Evolutionary conservation across 2,113 vertebrate genomes (phyloP), one percentile per base, ranked within the genome.

Genomic region (Glareola pratincola): DNA sequence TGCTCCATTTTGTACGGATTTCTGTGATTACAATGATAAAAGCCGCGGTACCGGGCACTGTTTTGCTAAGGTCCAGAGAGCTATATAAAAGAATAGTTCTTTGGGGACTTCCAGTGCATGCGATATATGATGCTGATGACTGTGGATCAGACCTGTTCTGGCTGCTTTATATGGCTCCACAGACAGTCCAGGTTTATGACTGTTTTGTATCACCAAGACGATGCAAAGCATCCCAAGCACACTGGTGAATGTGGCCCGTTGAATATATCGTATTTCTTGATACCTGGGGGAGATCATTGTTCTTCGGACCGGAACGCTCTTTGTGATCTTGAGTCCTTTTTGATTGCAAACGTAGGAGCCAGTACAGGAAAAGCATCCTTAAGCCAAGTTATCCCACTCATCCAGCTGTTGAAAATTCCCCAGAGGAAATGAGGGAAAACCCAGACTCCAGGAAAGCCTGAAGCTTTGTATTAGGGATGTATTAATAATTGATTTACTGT

Each of bases 351-450:
- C 32, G 30, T 94, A 88, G 91, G 54, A 96, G 32, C 59, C 94
- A 76, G 91, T 59, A 94, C 92, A 97, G 96, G 95, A 95, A 97
- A 95, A 93, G 37, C 45, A 79, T 92, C 57, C 86, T 96, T 79
- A 90, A 59, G 93, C 95, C 96, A 97, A 95, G 92, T 95, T 97
- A 90, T 94, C 90, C 87, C 67, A 87, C 84, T 92, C 96, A 95
- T 62, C 89, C 95, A 97, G 93, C 95, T 97, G 94, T 67, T 88
- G 41, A 95, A 97, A 96, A 96, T 83, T 88, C 87, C 87, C 94
- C 89, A 47, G 81, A 93, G 96, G 89, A 96, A 95, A 91, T 88
- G 50, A 94, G 81, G 95, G 87, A 90, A 96, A 95, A 91, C 81
- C 86, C 84, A 92, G 78, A 74, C 54, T 90, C 94, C 62, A 88